Evolutionary conservation across 2,797 vertebrate species (phyloP), one percentile per base, ranked within the genome.

Genomic region (Manis javanica): DNA sequence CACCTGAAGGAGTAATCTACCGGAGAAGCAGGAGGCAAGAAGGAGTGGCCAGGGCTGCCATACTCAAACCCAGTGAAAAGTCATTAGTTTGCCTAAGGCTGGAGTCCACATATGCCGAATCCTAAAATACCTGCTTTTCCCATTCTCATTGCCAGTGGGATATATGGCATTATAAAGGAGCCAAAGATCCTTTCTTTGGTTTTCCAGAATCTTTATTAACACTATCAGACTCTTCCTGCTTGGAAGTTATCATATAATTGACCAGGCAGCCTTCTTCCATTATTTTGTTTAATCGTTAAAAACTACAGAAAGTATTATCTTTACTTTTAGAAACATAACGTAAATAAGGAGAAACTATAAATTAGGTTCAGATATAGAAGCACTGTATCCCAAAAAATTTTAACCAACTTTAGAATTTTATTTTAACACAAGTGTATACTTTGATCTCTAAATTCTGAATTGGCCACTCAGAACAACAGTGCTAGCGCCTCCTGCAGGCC

Each of bases 171-270:
- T 87, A 51, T 59, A 83, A 64, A 81, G 37, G n/a, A 57, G 66
- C 69, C 55, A 74, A 69, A 2, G 24, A 53, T 13, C 5, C 34
- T 91, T 84, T 29, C 13, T 63, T 90, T 78, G 21, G 2, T 49
- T 94, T 68, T 88, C 69, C 91, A 23, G 15, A 87, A 69, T 66
- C 7, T 83, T 87, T 90, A 55, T 72, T 64, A 86, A 72, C 7
- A 63, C 4, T 16, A 53, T 7, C 31, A 49, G 57, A 8, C 53
- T 49, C 87, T 87, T 49, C 4, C 23, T 87, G 9, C 21, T 42
- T 86, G 4, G n/a, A 95, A 64, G 66, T 16, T 24, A 74, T 57
- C 42, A 59, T 24, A 34, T 31, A 92, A 75, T 39, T 34, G 42
- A 49, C 21, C 5, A 37, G 9, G 24, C 2, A 42, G 19, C 55